phyloP scores from a whole-genome alignment of 2,113 vertebrate genomes.

The Leptocoma aspasia region DNA sequence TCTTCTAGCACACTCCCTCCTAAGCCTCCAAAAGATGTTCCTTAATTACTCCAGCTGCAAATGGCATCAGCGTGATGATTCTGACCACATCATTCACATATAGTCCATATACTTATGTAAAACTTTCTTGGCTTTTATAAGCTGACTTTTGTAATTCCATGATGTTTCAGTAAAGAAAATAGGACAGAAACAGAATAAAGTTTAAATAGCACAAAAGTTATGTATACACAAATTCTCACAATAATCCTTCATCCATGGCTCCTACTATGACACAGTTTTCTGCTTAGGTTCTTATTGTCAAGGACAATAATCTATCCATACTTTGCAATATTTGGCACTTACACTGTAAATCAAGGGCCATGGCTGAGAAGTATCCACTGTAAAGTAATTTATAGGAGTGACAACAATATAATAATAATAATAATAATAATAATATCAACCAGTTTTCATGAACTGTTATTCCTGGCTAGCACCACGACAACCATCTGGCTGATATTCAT shows the following conservation, averaged over 20 bases:
- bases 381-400: not conserved
- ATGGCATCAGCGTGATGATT: not conserved
- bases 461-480: not conserved
- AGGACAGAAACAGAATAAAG: not conserved
- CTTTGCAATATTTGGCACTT: not conserved
- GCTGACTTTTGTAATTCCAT: not conserved
- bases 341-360: not conserved
- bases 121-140: not conserved
- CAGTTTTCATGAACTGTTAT: conserved; percentile 4
- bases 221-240: not conserved
- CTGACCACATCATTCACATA: not conserved
- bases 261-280: not conserved
- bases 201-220: not conserved
- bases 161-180: not conserved
- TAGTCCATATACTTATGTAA: not conserved
- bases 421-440: not conserved
- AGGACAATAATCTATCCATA: not conserved
- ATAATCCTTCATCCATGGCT: not conserved
- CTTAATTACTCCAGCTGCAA: not conserved
- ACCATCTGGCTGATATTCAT: not conserved
- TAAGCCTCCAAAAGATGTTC: not conserved
- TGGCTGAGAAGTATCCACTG: not conserved
- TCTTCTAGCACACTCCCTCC: not conserved
- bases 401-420: not conserved
- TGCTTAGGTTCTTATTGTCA: not conserved